Base-by-base conservation (phyloP, 2,888 invertebrate genomes). In the Cheilosia vernalis region DNA sequence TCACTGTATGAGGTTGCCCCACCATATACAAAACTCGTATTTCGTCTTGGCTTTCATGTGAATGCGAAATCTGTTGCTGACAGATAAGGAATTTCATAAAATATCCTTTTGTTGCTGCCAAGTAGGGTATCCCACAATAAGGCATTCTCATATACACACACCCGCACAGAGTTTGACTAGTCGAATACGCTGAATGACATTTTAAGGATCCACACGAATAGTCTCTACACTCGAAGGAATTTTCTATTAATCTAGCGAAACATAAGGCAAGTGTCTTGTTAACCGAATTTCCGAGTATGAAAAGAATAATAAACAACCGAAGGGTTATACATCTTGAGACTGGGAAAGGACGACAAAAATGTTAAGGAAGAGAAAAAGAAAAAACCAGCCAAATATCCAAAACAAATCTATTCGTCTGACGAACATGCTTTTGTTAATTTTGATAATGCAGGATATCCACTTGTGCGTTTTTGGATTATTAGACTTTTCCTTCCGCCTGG, bases 1-100 rank as follows among this genome's bases (percentile, higher is more conserved):
- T 58, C 37, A 19, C 10, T 60, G 0, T 51, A 55, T 17, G 19
- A 42, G 53, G 24, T 60, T 60, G 47, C 13, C 47, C 10, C 44
- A 17, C 17, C 19, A 47, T 44, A 44, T 5, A 44, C 44, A 37
- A 4, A 37, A 4, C 24, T 47, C 27, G 37, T 63, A 60, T 61
- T 56, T 81, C 33, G 51, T 58, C 33, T 55, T 51, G 42, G 64
- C 21, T 42, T 79, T 74, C 74, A 74, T 84, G 70, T 69, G 84
- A 84, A 84, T 74, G 74, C 80, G 70, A 84, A 84, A 84, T 84
- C 84, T 84, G 84, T 80, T 84, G 74, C 80, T 84, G 84, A 84
- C 84, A 84, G 84, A 84, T 84, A 84, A 84, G 84, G 80, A 84
- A 84, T 84, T 84, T 84, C 80, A 80, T 84, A 80, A 80, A 76